These are phyloP conservation scores for fruit fly (Drosophila melanogaster) DNA, from an alignment of 1,140 invertebrate species.

Conservation along the genomic window DNA sequence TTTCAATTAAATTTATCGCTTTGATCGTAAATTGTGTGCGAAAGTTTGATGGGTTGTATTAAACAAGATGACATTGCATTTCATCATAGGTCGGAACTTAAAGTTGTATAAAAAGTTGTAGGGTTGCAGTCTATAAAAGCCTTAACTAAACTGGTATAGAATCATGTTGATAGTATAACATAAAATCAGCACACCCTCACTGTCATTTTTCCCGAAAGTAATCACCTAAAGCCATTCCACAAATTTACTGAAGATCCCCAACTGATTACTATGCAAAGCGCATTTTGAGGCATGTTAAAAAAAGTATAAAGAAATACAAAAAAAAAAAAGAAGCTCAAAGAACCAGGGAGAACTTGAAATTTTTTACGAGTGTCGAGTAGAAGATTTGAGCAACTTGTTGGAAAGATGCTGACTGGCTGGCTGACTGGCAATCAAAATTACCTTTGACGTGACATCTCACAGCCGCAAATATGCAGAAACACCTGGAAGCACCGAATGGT, in stretches of 20 bases:
- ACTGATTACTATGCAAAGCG: conserved; percentile 47
- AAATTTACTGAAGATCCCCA: conserved; percentile 5
- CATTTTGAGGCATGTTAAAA: conserved; percentile 36
- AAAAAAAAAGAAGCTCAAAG: conserved; percentile 13
- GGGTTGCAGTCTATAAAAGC: no score
- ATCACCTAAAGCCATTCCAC: conserved; percentile 11
- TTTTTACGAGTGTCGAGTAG: conserved; percentile 33
- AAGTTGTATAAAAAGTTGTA: no score
- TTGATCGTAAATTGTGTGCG: no score
- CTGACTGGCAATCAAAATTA: conserved; percentile 66
- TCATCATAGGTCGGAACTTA: no score
- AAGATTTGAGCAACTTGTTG: conserved; percentile 35
- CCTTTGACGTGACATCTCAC: conserved; percentile 64
- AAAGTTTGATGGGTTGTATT: no score
- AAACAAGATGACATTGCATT: no score
- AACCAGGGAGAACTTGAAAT: conserved; percentile 11
- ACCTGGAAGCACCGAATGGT: conserved; percentile 22
- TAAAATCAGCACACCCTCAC: neutral
- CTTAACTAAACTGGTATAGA: no score
- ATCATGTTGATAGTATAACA: neutral
- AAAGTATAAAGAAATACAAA: conserved; percentile 9
- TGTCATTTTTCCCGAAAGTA: conserved; percentile 4
- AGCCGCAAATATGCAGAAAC: conserved; percentile 71
- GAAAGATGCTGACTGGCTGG: conserved; percentile 35
- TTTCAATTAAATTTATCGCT: neutral